phyloP scores from a whole-genome alignment of 2,888 invertebrate genomes.

The Glyphotaelius pellucidus region DNA sequence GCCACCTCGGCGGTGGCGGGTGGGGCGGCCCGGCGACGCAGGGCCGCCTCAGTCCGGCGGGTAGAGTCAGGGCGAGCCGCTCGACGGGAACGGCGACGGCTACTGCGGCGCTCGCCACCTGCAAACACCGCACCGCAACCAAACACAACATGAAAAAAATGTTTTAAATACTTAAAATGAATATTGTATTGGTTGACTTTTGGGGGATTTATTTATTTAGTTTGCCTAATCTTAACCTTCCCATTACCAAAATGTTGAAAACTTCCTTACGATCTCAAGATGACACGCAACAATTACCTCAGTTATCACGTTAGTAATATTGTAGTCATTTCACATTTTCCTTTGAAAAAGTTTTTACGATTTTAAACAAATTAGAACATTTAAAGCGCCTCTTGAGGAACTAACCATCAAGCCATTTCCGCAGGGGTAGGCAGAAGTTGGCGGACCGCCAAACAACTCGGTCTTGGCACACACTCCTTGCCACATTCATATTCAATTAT shows the following conservation, averaged over 20 bases:
- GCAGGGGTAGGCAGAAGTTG: too few relatives aligned
- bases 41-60: conserved; percentile 54
- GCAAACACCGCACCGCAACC: conserved; percentile 43
- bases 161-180: neutral
- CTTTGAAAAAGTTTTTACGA: too few relatives aligned
- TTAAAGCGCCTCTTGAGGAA: too few relatives aligned
- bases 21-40: conserved; percentile 67
- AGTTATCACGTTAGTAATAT: too few relatives aligned
- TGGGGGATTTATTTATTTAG: neutral
- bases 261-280: neutral
- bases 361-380: too few relatives aligned
- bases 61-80: conserved; percentile 71
- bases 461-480: too few relatives aligned
- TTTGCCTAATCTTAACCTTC: neutral
- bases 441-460: too few relatives aligned
- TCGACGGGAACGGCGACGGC: conserved; percentile 76
- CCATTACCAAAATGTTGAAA: neutral
- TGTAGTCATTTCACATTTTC: too few relatives aligned
- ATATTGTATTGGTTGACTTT: neutral
- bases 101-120: conserved; percentile 75
- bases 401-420: too few relatives aligned
- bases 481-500: too few relatives aligned
- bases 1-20: conserved; percentile 69
- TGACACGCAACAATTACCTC: too few relatives aligned
- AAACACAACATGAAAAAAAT: neutral